phyloP scores from a whole-genome alignment of 2,113 vertebrate species.

The Condylura cristata region DNA sequence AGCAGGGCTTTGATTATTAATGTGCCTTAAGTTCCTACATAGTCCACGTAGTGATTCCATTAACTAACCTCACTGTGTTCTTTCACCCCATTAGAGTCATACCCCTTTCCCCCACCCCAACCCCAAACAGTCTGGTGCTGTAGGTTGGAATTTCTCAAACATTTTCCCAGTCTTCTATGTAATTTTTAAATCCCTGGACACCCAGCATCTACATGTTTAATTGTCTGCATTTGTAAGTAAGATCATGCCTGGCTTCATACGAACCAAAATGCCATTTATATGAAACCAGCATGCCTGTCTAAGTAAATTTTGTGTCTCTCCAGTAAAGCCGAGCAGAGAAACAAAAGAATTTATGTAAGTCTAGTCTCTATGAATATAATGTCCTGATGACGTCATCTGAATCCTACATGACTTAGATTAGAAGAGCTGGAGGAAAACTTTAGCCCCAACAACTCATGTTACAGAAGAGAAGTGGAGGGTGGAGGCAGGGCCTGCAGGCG shows the following conservation, averaged over 20 bases:
- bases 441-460: not conserved
- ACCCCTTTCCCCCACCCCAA: not conserved
- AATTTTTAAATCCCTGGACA: not conserved
- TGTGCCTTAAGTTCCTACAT: slow-evolving; percentile 55
- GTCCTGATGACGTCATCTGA: not conserved
- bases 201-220: not conserved
- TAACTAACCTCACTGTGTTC: slow-evolving; percentile 46
- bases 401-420: not conserved
- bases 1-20: slow-evolving; percentile 73
- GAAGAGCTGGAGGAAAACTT: not conserved
- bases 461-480: not conserved
- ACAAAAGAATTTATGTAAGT: not conserved
- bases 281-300: not conserved
- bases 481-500: not conserved
- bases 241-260: not conserved
- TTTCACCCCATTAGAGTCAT: not conserved
- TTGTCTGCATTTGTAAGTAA: slow-evolving; percentile 7
- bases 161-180: not conserved
- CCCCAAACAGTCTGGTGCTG: not conserved
- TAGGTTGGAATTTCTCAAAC: not conserved
- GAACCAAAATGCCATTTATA: not conserved
- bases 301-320: not conserved
- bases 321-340: not conserved
- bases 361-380: not conserved
- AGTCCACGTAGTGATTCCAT: slow-evolving; percentile 43